Base-by-base conservation (phyloP, 2,113 vertebrate genomes). In the Melanostigma gelatinosum region DNA sequence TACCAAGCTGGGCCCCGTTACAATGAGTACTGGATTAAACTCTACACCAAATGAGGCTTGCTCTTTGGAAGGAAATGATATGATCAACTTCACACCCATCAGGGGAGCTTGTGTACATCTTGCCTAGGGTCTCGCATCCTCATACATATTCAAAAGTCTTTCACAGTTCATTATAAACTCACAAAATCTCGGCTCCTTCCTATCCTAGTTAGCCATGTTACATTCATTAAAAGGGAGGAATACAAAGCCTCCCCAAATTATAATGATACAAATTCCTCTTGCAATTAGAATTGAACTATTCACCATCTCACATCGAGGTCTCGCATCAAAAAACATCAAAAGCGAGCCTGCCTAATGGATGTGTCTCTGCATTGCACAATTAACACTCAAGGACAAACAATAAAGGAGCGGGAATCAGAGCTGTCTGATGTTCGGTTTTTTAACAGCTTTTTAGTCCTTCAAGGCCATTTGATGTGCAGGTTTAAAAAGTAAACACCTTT, bases 91-190 rank as follows among this genome's bases (percentile, higher is more conserved):
- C 92, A 92, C 93, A 94, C 93, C 93, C 92, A 90, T 94, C 93
- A 90, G 92, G 92, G 94, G 91, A 92, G 90, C 94, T 87, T 89
- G 94, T 95, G 92, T 94, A 95, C 95, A 95, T 95, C 95, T 92
- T 95, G 95, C 96, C 94, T 93, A 81, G 86, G 94, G 95, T 95
- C 93, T 93, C 87, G 91, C 94, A 93, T 95, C 93, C 92, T 95
- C 93, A 96, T 96, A 91, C 95, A 96, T 96, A 96, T 96, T 96
- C 95, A 95, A 94, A 92, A 77, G 90, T 91, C 93, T 95, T 91
- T 93, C 91, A 94, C 94, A 95, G 93, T 94, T 96, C 93, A 90
- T 94, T 93, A 94, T 93, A 93, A 93, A 92, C 92, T 91, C 90
- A 90, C 89, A 87, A 91, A 95, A 94, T 94, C 94, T 90, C 91